Base-by-base conservation (phyloP, 1,140 invertebrate species). In the Cecropterus lyciades region DNA sequence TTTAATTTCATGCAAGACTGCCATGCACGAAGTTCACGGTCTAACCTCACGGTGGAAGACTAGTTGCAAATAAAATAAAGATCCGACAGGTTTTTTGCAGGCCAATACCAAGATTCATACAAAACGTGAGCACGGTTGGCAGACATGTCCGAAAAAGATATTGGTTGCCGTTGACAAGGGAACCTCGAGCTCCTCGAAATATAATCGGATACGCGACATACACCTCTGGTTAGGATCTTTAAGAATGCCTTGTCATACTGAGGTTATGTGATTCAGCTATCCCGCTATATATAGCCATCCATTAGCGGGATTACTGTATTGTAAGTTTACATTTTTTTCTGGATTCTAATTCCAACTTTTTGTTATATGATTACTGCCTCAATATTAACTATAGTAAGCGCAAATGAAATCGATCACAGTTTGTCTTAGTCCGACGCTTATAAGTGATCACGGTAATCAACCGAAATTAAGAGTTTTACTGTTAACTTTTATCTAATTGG, bases 91-190 rank as follows among this genome's bases (percentile, higher is more conserved):
- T 1, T n/a, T 43, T 14, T 14, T 43, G 40, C 11, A 13, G 40
- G 10, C 13, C 6, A 43, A 3, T 43, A 43, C 14, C 40, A 11
- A 14, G 5, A 37, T n/a, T 10, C 33, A 37, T 30, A 30, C 27
- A 46, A 46, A 46, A 46, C 15, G 15, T 46, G 45, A 46, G 45
- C 45, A 46, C 15, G 45, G 45, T 46, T 46, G 16, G 16, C 45
- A 17, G 16, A 17, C 15, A 20, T 46, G 45, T 46, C 45, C 45
- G 10, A 46, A 46, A 46, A 46, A 46, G 45, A 46, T 46, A 46
- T 46, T 46, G 45, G 45, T 10, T 8, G 9, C 4, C 20, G 45
- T 46, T 46, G 45, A 46, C 45, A 46, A 17, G 45, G 45, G 45
- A 20, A 10, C 7, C 43, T 3, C 14, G 10, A 11, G 15, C 10